Evolutionary conservation across 2,797 vertebrate species (phyloP).

Genomic region (Ara ararauna): DNA sequence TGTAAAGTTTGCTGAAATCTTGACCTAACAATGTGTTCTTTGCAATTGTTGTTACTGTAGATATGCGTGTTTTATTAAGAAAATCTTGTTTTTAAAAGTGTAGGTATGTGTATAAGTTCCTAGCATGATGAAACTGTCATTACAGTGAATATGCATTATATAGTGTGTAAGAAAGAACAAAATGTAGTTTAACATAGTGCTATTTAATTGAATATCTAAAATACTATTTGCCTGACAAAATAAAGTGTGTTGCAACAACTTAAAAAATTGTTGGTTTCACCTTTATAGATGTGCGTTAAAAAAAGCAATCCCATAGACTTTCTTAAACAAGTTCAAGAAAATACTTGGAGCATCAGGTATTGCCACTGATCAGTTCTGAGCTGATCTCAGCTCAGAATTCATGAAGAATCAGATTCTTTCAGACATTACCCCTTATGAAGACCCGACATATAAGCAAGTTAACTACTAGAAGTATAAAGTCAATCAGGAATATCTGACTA

Average conservation of each 20-base stretch:
- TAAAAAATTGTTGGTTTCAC: neutral
- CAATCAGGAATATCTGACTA: neutral
- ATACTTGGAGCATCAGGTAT: neutral
- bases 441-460: neutral
- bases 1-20: conserved; percentile 69
- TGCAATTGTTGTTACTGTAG: conserved; percentile 70
- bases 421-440: neutral
- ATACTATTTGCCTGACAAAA: conserved; percentile 83
- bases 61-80: conserved; percentile 71
- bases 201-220: conserved; percentile 89
- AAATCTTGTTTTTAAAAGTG: conserved; percentile 59
- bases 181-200: conserved; percentile 70
- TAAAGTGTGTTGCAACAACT: conserved; percentile 75
- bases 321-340: neutral
- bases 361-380: neutral
- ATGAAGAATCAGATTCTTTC: neutral
- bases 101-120: conserved; percentile 75
- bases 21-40: conserved; percentile 62
- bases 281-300: neutral
- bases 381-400: neutral
- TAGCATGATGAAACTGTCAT: conserved; percentile 82
- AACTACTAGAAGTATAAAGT: neutral
- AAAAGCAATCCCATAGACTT: neutral
- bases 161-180: conserved; percentile 70
- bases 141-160: conserved; percentile 79